Evolutionary conservation across 2,113 vertebrate genomes (phyloP), one percentile per base, ranked within the genome.

Genomic region (Chunga burmeisteri): DNA sequence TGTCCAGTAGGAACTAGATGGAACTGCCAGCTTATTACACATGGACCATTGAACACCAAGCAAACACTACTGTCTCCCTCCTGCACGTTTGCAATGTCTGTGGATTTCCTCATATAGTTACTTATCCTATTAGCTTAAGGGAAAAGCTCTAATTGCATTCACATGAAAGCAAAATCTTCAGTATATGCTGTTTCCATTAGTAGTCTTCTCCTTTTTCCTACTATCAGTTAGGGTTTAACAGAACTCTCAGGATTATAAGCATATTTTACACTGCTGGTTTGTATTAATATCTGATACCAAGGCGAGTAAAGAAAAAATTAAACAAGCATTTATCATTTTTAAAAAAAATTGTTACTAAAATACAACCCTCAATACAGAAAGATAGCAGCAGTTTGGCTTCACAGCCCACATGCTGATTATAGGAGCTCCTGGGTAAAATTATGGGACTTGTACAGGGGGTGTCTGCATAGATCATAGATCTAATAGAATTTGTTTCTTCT

Each of bases 31-130:
- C 62, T 90, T 85, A 70, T 87, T 94, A 85, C 91, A 72, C 68
- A 58, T 40, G 93, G 94, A 40, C 86, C 78, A 91, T 4, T 96
- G 95, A 93, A 79, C 95, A 94, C 70, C 71, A 82, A 88, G 91
- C 91, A 96, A 97, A 90, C 74, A 61, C 78, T 77, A 32, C 81
- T 79, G 29, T 80, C 70, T 72, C 89, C 70, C 79, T 94, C 68
- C 89, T 95, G 81, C 78, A 82, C 63, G 52, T 63, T 82, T 87
- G 23, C 62, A 20, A 32, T 65, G 81, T 46, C 91, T 91, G n/a
- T 93, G 81, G 84, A 75, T 90, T 96, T 91, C 81, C 58, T 96
- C 81, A 56, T 91, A 83, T 15, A 80, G 88, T 90, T 90, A 82
- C 81, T 96, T 91, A 68, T 40, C 70, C 84, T 90, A n/a, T 85